Percentiles rank a stretch among this genome's conserved stretches.
phyloP scores from a whole-genome alignment of 2,797 vertebrate genomes.

The Sus cebifrons region DNA sequence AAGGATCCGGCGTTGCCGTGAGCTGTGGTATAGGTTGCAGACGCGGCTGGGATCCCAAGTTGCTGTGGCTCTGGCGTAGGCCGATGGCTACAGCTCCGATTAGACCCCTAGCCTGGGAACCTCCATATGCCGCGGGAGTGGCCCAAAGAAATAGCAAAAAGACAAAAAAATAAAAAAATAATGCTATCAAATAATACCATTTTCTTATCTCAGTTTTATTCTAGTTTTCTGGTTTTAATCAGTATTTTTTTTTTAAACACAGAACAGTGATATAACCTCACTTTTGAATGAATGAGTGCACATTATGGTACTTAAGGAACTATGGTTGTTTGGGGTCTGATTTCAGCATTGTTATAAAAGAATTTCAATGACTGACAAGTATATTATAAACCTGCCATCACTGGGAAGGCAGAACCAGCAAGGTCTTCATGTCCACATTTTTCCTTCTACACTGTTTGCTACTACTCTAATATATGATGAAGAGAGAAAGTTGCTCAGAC shows the following conservation, averaged over 20 bases:
- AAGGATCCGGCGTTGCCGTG: no score
- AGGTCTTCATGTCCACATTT: not conserved
- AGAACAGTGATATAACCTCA: not conserved
- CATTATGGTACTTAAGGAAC: not conserved
- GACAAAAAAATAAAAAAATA: conserved; percentile 10
- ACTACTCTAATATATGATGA: not conserved
- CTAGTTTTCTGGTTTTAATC: not conserved
- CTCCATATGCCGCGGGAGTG: no score
- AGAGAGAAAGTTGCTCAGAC: not conserved
- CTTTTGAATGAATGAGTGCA: not conserved
- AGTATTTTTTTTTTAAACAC: not conserved
- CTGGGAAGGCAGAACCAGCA: not conserved
- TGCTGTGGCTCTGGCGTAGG: no score
- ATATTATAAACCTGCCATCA: not conserved
- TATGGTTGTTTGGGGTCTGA: not conserved
- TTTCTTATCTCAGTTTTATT: not conserved
- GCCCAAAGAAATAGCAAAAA: no score
- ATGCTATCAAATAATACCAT: not conserved
- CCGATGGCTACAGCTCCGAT: no score
- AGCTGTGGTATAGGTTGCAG: no score
- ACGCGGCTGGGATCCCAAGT: no score
- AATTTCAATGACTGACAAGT: not conserved
- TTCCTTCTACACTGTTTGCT: not conserved
- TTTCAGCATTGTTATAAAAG: not conserved
- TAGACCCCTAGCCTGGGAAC: no score